Percentiles rank a stretch among this genome's conserved stretches.
Conservation (phyloP, 1,140 invertebrate species). For the Apolygus lucorum region DNA sequence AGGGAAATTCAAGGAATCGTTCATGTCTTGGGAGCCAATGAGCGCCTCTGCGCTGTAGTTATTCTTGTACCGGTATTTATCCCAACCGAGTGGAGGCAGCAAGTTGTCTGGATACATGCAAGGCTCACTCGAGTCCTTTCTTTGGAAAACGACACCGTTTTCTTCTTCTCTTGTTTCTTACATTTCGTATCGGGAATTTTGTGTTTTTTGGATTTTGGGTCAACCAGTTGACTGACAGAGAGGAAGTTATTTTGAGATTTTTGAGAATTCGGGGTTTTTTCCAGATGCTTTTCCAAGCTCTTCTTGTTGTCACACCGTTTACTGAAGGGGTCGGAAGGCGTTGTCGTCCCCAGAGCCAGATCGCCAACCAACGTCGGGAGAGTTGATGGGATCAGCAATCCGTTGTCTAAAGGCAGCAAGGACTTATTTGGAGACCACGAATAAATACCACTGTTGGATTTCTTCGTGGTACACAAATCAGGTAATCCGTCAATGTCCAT, state of each 20-base stretch:
- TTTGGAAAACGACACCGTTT: constrained; percentile 8
- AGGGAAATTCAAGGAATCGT: constrained; percentile 40
- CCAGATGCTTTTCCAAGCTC: constrained; percentile 9
- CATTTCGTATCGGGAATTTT: constrained; percentile 33
- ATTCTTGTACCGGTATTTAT: constrained; percentile 32
- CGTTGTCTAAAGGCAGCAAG: constrained; percentile 31
- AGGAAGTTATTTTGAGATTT: constrained; percentile 37
- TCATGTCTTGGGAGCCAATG: constrained; percentile 42
- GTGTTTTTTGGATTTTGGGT: constrained; percentile 45
- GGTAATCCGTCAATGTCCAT: constrained; percentile 22
- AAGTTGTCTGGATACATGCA: constrained; percentile 24
- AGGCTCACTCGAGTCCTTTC: constrained; percentile 18
- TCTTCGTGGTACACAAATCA: constrained; percentile 22
- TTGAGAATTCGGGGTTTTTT: constrained; percentile 6
- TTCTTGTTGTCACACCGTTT: not conserved
- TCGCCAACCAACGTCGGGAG: constrained; percentile 39
- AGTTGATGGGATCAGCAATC: constrained; percentile 35
- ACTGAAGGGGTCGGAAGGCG: constrained; percentile 26
- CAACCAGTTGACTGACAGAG: constrained; percentile 56
- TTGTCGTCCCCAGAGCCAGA: constrained; percentile 36
- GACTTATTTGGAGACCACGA: constrained; percentile 35
- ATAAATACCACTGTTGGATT: constrained; percentile 27
- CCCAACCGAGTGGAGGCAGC: constrained; percentile 4
- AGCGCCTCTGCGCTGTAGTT: constrained; percentile 53
- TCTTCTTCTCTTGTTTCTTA: constrained; percentile 23